Evolutionary conservation across 2,797 vertebrate genomes (phyloP).

Genomic region (Champsocephalus gunnari): DNA sequence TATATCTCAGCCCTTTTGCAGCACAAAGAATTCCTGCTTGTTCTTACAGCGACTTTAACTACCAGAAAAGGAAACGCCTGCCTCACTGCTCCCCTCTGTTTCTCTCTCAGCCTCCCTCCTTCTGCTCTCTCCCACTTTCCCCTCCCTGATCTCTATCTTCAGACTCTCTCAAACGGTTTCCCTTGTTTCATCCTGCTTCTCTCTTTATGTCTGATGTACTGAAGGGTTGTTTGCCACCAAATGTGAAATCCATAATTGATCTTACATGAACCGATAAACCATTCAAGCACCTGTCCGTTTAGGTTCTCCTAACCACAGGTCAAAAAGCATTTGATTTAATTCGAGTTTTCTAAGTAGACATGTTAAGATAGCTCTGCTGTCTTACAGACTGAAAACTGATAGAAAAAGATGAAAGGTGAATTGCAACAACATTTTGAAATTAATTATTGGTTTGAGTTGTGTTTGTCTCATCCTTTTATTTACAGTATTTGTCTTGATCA

Average conservation of each 20-base stretch:
- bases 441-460: background rate
- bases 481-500: background rate
- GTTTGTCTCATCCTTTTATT: background rate
- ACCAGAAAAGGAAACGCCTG: slow-evolving; percentile 95
- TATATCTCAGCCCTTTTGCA: slow-evolving; percentile 85
- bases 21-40: slow-evolving; percentile 87
- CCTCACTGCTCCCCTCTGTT: slow-evolving; percentile 63
- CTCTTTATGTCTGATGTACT: slow-evolving; percentile 4
- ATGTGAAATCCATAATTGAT: background rate
- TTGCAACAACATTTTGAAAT: background rate
- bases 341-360: background rate
- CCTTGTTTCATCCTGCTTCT: slow-evolving; percentile 14
- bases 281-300: background rate
- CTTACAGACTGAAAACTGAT: background rate
- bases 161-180: slow-evolving; percentile 12
- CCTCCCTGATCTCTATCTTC: slow-evolving; percentile 48
- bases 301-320: background rate
- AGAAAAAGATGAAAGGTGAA: background rate
- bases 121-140: slow-evolving; percentile 43
- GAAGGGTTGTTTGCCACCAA: background rate
- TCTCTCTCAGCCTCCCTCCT: slow-evolving; percentile 54
- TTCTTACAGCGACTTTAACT: slow-evolving; percentile 89
- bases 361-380: no score
- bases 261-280: background rate
- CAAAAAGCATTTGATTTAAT: background rate